Conservation (phyloP, 1,140 invertebrate genomes). For the Catajapyx aquilonaris region DNA sequence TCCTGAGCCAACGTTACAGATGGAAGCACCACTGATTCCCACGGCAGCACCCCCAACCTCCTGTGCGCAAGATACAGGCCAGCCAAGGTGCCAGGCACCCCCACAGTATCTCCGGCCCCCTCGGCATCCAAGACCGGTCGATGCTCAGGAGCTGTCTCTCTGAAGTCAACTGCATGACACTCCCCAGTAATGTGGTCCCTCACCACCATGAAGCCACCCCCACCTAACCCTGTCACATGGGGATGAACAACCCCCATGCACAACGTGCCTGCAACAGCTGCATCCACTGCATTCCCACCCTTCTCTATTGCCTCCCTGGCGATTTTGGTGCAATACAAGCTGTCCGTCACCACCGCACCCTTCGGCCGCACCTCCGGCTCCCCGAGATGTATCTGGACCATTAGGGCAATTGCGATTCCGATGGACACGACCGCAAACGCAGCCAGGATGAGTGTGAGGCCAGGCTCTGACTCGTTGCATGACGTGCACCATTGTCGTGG, state of each 20-base stretch:
- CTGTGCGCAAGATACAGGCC: background rate
- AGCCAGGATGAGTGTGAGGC: too few relatives aligned
- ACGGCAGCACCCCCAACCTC: background rate
- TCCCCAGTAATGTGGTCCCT: constrained; percentile 35
- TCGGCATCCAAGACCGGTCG: background rate
- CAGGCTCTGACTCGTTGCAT: too few relatives aligned
- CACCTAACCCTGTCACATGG: constrained; percentile 43
- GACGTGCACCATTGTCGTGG: too few relatives aligned
- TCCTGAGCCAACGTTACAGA: too few relatives aligned
- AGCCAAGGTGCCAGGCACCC: background rate
- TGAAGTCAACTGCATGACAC: constrained; percentile 32
- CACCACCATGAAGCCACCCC: constrained; percentile 46
- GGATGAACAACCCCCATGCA: constrained; percentile 43
- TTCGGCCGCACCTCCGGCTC: background rate
- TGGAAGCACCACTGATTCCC: background rate
- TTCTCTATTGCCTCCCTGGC: constrained; percentile 21
- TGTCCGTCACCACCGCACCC: background rate
- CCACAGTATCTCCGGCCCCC: background rate
- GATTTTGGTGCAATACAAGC: background rate
- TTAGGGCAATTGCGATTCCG: too few relatives aligned
- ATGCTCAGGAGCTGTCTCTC: constrained; percentile 12
- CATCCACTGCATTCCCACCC: constrained; percentile 46
- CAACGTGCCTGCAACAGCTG: constrained; percentile 38
- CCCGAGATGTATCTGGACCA: too few relatives aligned
- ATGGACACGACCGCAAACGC: too few relatives aligned